Conservation (phyloP, 1,140 invertebrate genomes). For the Oedothorax gibbosus region DNA sequence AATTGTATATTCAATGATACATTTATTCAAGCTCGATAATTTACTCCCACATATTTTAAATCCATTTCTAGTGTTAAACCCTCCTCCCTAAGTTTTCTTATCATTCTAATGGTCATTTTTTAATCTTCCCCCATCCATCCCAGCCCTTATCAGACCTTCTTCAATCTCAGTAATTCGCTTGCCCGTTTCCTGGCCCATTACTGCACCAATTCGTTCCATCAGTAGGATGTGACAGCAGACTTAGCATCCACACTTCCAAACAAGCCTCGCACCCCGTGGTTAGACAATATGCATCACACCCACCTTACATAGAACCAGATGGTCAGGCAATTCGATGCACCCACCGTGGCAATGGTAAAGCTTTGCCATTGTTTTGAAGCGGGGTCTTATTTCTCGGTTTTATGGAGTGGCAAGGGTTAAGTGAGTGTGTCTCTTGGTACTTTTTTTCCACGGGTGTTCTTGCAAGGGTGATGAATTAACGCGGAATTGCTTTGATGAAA, state of each 20-base stretch:
- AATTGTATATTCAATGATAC: too few species aligned
- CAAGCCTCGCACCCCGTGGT: constrained; percentile 4
- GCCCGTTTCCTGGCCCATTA: background rate
- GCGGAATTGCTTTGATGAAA: too few species aligned
- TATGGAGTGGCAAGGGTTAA: constrained; percentile 39
- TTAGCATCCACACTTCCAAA: constrained; percentile 17
- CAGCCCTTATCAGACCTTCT: too few species aligned
- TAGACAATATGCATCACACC: constrained; percentile 37
- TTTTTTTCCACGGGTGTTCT: too few species aligned
- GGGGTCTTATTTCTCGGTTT: constrained; percentile 30
- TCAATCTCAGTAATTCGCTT: too few species aligned
- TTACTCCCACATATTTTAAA: too few species aligned
- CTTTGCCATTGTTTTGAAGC: constrained; percentile 24
- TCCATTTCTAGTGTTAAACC: too few species aligned
- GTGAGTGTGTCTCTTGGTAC: constrained; percentile 17
- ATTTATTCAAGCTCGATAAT: too few species aligned
- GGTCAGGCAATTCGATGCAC: constrained; percentile 46
- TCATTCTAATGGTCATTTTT: too few species aligned
- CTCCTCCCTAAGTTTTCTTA: too few species aligned
- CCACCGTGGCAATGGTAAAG: background rate
- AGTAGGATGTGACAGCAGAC: background rate
- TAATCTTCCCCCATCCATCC: too few species aligned
- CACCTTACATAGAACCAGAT: constrained; percentile 10
- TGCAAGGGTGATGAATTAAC: too few species aligned
- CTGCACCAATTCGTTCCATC: constrained; percentile 38